Evolutionary conservation across 2,113 vertebrate genomes (phyloP), one percentile per base, ranked within the genome.

Genomic region (Catharus fuscescens): DNA sequence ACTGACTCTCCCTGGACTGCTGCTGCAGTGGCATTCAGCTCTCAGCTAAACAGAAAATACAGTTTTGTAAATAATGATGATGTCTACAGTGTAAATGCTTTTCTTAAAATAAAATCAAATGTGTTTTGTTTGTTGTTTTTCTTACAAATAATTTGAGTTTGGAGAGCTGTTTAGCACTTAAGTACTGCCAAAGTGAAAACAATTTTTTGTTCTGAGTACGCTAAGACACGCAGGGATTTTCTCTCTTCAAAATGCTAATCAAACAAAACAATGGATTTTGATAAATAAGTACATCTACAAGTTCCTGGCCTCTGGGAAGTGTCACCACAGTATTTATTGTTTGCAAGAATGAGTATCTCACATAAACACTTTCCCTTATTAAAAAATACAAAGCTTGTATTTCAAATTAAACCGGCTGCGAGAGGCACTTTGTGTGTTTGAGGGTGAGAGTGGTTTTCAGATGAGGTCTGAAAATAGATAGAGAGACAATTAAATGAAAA

Each of bases 161-260:
- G 36, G 40, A 67, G 86, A 60, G 29, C 31, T 85, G 62, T 72
- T 87, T 71, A 83, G 29, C 47, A 56, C 45, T 69, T 44, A 83
- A 77, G 48, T 42, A 11, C 47, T 73, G 29, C 14, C 28, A 77
- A 21, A 23, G 67, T 86, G 61, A 56, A 81, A 94, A 77, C 45
- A 45, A 16, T 61, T 91, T 74, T 38, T 57, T 91, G 12, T 81
- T 76, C 65, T 64, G 40, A 65, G 47, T 86, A 79, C 14, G 15
- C 48, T 69, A 64, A 90, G 48, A 52, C 31, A 62, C 29, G 48
- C 24, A 34, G 10, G 38, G 69, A 64, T n/a, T 29, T 54, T 80
- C n/a, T 79, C n/a, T 92, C 74, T 90, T 94, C 53, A 73, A 80
- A 81, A 80, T 59, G 53, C 61, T 93, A 88, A 84, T 87, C 94